Conservation (phyloP, 2,113 vertebrate species). For the Tichodroma muraria region DNA sequence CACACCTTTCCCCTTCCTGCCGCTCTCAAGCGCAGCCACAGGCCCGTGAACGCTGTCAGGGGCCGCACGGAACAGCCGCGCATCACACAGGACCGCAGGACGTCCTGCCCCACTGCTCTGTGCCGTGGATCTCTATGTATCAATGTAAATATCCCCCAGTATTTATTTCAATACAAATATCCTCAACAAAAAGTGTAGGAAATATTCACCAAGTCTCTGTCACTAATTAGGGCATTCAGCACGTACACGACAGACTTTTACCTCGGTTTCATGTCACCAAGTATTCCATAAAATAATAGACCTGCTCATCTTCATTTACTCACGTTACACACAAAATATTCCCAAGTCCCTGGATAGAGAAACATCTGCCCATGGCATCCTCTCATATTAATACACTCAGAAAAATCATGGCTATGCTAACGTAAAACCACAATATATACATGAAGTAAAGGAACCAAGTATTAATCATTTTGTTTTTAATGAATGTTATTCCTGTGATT, state of each 20-base stretch:
- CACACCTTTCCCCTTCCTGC: background rate
- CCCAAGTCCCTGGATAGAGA: background rate
- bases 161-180: background rate
- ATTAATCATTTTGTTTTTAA: background rate
- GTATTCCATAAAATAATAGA: background rate
- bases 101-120: rapidly evolving
- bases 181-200: background rate
- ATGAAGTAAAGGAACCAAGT: background rate
- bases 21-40: rapidly evolving
- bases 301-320: background rate
- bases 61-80: rapidly evolving
- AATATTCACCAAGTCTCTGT: background rate
- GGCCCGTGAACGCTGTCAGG: rapidly evolving
- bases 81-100: rapidly evolving
- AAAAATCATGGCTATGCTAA: background rate
- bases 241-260: rapidly evolving
- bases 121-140: rapidly evolving
- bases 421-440: rapidly evolving
- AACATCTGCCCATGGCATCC: background rate
- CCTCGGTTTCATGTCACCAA: background rate
- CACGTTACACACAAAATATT: background rate
- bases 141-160: background rate
- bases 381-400: background rate
- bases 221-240: background rate
- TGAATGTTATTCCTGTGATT: background rate